Percentiles rank a stretch among this genome's conserved stretches.
Evolutionary conservation across 2,797 vertebrate genomes (phyloP).

Genomic region (Smutsia gigantea): DNA sequence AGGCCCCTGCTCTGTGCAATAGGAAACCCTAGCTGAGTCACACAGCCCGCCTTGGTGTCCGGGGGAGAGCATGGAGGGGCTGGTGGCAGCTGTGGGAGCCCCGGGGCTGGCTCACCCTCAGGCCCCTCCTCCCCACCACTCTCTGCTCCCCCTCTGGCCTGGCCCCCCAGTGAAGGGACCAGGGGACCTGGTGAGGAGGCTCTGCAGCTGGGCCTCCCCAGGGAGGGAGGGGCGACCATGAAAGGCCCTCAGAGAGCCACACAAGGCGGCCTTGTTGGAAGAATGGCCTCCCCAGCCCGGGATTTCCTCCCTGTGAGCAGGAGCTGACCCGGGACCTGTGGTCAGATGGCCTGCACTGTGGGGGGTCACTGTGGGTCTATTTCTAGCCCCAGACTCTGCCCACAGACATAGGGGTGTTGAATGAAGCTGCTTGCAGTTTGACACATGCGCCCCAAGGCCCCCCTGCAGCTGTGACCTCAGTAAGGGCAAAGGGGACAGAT

Average conservation of each 20-base stretch:
- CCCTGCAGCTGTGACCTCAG: neutral
- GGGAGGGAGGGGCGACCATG: rapidly evolving
- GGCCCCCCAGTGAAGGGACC: neutral
- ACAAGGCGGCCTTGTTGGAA: slow-evolving; percentile 60
- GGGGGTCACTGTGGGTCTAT: neutral
- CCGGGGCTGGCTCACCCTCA: neutral
- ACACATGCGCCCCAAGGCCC: neutral
- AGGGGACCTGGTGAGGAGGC: neutral
- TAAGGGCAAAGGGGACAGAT: neutral
- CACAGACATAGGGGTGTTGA: neutral
- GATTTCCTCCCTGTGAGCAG: neutral
- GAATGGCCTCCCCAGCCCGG: neutral
- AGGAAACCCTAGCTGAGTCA: neutral
- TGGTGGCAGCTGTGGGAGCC: neutral
- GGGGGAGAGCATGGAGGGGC: neutral
- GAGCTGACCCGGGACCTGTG: rapidly evolving
- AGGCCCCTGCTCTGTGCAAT: neutral
- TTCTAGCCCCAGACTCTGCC: neutral
- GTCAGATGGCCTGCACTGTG: neutral
- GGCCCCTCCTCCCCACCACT: neutral
- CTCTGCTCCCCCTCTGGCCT: too few species aligned
- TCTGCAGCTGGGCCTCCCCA: neutral
- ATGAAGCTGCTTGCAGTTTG: neutral
- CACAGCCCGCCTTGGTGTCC: neutral
- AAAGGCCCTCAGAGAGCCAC: slow-evolving; percentile 59